phyloP scores from a whole-genome alignment of 2,113 vertebrate genomes.

The Genyomyrus donnyi region DNA sequence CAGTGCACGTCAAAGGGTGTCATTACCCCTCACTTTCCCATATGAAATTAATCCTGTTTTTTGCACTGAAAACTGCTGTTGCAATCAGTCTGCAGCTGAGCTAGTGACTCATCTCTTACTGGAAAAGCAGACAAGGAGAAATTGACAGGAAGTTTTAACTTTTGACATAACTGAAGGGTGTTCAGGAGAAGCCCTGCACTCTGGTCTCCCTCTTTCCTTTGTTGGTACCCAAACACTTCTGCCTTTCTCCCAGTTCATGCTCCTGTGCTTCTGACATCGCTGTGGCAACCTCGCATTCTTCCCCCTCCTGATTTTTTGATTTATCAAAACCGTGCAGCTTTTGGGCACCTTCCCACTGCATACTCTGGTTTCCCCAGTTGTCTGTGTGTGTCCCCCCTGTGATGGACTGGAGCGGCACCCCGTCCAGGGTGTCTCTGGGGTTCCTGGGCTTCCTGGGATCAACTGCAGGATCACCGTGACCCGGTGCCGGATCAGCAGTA shows the following conservation, averaged over 20 bases:
- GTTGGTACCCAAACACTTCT: not conserved
- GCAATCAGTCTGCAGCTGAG: not conserved
- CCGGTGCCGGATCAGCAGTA: not conserved
- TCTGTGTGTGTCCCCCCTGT: not conserved
- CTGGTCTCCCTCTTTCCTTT: not conserved
- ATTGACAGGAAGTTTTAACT: constrained; percentile 3
- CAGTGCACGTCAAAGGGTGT: not conserved
- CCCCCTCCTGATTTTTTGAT: not conserved
- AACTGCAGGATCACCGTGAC: not conserved
- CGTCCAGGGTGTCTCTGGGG: not conserved
- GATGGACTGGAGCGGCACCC: not conserved
- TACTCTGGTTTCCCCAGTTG: not conserved
- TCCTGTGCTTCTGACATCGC: not conserved
- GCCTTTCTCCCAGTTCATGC: not conserved
- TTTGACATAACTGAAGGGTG: not conserved
- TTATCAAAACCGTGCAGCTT: not conserved
- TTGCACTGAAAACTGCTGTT: constrained; percentile 8
- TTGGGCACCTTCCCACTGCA: not conserved
- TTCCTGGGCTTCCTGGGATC: not conserved
- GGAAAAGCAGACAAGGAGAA: not conserved
- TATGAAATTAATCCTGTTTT: not conserved
- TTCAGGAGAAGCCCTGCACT: not conserved
- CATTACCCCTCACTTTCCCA: not conserved
- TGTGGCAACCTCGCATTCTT: not conserved
- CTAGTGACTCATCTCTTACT: constrained; percentile 14